Evolutionary conservation across 1,140 invertebrate species (phyloP), one percentile per base, ranked within the genome.

Genomic region (Drosophila albomicans): DNA sequence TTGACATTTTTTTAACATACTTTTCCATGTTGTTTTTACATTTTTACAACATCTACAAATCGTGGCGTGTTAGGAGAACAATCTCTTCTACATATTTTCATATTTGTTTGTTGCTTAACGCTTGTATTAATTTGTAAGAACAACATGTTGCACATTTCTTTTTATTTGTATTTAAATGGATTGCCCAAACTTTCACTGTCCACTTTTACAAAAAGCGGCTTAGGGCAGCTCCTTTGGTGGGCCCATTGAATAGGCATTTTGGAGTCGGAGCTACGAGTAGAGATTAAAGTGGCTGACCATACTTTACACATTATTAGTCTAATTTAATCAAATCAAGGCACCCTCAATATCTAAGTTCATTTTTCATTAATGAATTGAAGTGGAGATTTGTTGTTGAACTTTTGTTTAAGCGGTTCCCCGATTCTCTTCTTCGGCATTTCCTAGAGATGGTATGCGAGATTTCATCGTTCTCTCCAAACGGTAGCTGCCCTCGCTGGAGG

Each of bases 271-370:
- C 32, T 25, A 25, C 20, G 3, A 25, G 20, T 46, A 20, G 38
- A 28, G 56, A 25, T 13, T 45, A 16, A 16, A 13, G 15, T 41
- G 35, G 10, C 58, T 76, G 63, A 30, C 80, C 80, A 75, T 81
- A 81, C 74, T 88, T 88, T 88, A 89, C 84, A 88, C 85, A 68
- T 81, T 85, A 85, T 89, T 88, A 81, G 85, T 66, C 85, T 79
- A 75, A 81, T 88, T 85, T 89, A 89, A 88, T 88, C 81, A 88
- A 88, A 88, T 88, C 69, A 78, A 88, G 66, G 74, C 73, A 84
- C 75, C 71, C 80, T 68, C 69, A 72, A 78, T 74, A 85, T 79
- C 69, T 73, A 56, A 41, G 71, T 85, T 84, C 74, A 85, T 89
- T 85, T 75, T 68, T 89, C 81, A 89, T 85, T 88, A 84, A 89